Evolutionary conservation across 2,797 vertebrate genomes (phyloP).

Genomic region (Sylvilagus floridanus): DNA sequence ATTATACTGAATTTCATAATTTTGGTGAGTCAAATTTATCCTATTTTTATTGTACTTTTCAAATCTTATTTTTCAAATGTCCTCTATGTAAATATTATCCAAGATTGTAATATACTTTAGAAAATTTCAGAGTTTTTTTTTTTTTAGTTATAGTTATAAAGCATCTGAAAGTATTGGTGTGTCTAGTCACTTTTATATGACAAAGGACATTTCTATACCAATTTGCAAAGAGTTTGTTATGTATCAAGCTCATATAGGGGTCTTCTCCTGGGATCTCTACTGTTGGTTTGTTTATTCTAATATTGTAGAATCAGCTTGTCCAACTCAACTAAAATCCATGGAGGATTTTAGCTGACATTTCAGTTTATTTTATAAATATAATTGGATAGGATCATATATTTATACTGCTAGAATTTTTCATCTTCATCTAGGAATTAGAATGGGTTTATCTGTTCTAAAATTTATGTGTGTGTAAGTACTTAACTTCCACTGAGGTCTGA

Average conservation of each 20-base stretch:
- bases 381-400: not conserved
- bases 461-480: not conserved
- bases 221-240: not conserved
- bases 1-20: not conserved
- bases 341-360: not conserved
- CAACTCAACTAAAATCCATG: not conserved
- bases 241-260: not conserved
- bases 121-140: not conserved
- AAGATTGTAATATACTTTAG: not conserved
- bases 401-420: not conserved
- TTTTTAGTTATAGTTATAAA: not conserved
- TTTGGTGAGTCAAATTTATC: not conserved
- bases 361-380: not conserved
- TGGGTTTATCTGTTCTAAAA: not conserved
- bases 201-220: not conserved
- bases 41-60: not conserved
- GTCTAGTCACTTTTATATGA: not conserved
- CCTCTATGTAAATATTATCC: not conserved
- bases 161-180: not conserved
- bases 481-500: not conserved
- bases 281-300: not conserved
- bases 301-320: conserved; percentile 10
- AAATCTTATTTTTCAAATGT: not conserved
- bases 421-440: not conserved
- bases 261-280: not conserved